Evolutionary conservation across 2,888 invertebrate genomes (phyloP).

Genomic region (Argyresthia albistria): DNA sequence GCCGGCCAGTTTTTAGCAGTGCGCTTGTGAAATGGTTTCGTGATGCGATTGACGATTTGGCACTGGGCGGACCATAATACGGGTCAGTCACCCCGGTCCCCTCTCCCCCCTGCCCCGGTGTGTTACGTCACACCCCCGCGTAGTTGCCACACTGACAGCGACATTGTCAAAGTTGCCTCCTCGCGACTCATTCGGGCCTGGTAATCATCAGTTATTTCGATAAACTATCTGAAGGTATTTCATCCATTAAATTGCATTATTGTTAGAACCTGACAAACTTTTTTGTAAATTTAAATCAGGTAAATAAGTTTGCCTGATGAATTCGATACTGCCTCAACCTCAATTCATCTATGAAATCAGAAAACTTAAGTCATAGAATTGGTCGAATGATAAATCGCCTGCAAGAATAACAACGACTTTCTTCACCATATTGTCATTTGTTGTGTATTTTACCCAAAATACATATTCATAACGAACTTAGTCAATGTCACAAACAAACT

Average conservation of each 20-base stretch:
- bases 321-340: no score
- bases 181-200: slow-evolving; percentile 37
- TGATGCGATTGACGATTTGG: slow-evolving; percentile 65
- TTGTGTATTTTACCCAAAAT: no score
- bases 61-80: slow-evolving; percentile 50
- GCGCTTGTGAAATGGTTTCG: slow-evolving; percentile 36
- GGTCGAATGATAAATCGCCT: no score
- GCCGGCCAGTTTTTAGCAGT: slow-evolving; percentile 23
- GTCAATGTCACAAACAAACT: no score
- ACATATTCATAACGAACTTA: no score
- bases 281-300: no score
- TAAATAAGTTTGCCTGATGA: no score
- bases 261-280: no score
- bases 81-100: slow-evolving; percentile 52
- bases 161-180: slow-evolving; percentile 56
- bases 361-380: no score
- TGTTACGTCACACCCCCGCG: slow-evolving; percentile 27
- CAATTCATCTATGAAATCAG: no score
- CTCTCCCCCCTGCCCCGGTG: slow-evolving; percentile 14
- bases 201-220: slow-evolving; percentile 13
- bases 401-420: background rate
- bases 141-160: slow-evolving; percentile 53
- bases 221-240: no score
- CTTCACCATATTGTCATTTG: background rate
- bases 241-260: no score